These are phyloP conservation scores for Tenebrio molitor DNA, from an alignment of 1,140 invertebrate species.

Conservation along the genomic window DNA sequence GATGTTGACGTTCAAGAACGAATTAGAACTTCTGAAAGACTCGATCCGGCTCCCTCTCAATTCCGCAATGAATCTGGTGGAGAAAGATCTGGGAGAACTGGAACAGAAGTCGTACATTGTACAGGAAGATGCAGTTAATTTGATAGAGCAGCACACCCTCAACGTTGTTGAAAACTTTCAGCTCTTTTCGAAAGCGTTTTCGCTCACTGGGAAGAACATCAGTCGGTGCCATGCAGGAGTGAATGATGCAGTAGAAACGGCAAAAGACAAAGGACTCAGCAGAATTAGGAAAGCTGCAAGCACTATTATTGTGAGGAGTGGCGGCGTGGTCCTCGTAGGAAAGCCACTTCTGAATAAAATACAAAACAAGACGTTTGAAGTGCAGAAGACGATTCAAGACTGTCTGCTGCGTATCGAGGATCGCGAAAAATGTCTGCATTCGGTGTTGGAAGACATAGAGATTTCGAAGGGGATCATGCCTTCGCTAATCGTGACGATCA, in stretches of 20 bases:
- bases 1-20: neutral
- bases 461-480: neutral
- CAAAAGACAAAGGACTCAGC: no score
- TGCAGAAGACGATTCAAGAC: no score
- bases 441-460: neutral
- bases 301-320: no score
- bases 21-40: neutral
- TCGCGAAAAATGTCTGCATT: neutral
- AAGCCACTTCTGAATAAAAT: no score
- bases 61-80: neutral
- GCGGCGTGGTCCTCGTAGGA: no score
- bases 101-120: neutral
- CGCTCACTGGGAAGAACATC: neutral
- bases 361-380: no score
- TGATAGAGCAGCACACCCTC: neutral
- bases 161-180: neutral
- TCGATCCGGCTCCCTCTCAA: neutral
- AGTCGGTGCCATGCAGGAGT: neutral
- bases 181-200: neutral
- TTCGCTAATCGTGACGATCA: neutral
- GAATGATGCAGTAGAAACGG: no score
- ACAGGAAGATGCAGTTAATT: neutral
- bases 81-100: slow-evolving; percentile 5
- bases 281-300: no score
- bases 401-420: neutral